Conservation (phyloP, 2,113 vertebrate genomes). For the Opisthocomus hoazin region DNA sequence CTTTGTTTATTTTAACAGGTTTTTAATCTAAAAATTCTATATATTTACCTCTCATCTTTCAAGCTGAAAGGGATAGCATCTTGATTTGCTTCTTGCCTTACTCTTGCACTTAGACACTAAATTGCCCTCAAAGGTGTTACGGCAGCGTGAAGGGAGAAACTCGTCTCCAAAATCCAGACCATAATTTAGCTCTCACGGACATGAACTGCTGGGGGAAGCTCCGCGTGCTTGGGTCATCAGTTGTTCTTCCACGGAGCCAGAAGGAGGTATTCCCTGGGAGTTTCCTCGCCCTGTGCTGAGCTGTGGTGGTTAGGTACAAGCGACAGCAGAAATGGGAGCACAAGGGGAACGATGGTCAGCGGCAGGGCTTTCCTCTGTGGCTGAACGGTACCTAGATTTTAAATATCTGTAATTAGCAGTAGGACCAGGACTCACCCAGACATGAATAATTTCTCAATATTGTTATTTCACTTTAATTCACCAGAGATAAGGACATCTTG, state of each 20-base stretch:
- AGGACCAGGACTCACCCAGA: not conserved
- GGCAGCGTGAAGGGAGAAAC: not conserved
- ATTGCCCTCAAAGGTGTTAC: too few relatives aligned
- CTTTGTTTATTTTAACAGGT: not conserved
- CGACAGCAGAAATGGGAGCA: too few relatives aligned
- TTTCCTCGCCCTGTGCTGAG: too few relatives aligned
- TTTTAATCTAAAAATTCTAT: not conserved
- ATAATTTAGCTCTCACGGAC: not conserved
- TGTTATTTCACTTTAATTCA: not conserved
- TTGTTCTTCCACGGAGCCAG: too few relatives aligned
- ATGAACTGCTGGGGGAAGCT: not conserved
- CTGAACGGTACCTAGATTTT: not conserved
- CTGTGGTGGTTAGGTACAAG: not conserved
- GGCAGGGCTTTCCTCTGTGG: not conserved
- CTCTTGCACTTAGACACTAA: not conserved
- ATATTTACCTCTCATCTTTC: not conserved
- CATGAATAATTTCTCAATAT: not conserved
- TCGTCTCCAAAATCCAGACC: not conserved
- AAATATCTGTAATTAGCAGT: not conserved
- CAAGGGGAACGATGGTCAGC: not conserved
- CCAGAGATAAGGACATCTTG: not conserved
- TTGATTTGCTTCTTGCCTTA: not conserved
- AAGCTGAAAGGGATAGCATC: not conserved
- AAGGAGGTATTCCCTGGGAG: not conserved
- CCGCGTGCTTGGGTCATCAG: not conserved